A percentile compares a stretch with the other conserved stretches of the same genome.
These are phyloP conservation scores for Halichondria panicea DNA, from an alignment of 37 sponge, comb jelly and placozoan genomes.

Conservation along the genomic window DNA sequence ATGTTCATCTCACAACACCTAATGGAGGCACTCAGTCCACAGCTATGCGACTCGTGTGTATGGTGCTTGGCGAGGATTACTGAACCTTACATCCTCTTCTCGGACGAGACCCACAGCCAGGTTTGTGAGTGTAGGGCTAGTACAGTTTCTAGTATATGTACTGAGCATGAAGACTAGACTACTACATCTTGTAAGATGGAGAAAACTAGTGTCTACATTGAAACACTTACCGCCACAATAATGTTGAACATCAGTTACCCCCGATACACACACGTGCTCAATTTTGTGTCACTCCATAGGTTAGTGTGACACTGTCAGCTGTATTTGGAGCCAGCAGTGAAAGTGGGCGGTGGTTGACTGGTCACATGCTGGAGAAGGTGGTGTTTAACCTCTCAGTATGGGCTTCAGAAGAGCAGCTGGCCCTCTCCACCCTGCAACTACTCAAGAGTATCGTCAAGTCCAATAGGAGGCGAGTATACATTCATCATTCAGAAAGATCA, in stretches of 20 bases:
- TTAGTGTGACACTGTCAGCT: constrained; percentile 56
- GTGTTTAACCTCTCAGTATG: constrained; percentile 64
- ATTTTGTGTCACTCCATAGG: constrained; percentile 5
- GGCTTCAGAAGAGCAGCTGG: constrained; percentile 65
- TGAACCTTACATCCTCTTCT: constrained; percentile 55
- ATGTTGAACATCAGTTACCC: too few relatives aligned
- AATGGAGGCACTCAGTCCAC: constrained; percentile 64
- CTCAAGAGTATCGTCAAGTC: constrained; percentile 30
- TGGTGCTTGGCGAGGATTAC: constrained; percentile 58
- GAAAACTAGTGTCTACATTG: too few relatives aligned
- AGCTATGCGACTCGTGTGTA: constrained; percentile 47
- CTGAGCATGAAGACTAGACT: not conserved
- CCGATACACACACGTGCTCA: too few relatives aligned
- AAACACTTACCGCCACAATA: too few relatives aligned
- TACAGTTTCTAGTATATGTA: not conserved
- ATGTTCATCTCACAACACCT: constrained; percentile 21
- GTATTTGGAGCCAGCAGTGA: constrained; percentile 57
- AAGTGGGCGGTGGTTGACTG: constrained; percentile 22
- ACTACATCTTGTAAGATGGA: too few relatives aligned
- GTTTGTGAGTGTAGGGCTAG: constrained; percentile 6
- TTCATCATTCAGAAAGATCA: too few relatives aligned
- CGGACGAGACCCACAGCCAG: constrained; percentile 55
- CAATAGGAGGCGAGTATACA: too few relatives aligned
- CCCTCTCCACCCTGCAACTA: constrained; percentile 33
- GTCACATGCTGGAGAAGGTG: constrained; percentile 60